These are phyloP conservation scores for Scalopus aquaticus DNA, from an alignment of 2,113 vertebrate genomes.

Conservation along the genomic window DNA sequence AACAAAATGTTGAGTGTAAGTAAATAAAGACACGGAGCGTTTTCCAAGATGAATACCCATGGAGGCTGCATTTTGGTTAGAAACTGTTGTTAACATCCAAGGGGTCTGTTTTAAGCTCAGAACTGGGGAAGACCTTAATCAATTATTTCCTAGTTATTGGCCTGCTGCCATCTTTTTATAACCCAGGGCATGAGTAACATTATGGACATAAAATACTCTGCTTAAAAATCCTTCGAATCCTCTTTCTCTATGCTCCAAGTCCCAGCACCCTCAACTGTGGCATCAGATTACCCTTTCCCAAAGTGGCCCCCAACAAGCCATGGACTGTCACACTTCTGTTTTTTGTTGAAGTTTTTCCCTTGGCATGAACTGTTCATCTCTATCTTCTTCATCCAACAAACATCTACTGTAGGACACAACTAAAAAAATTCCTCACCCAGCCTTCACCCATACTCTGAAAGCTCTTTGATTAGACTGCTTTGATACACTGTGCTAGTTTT, in stretches of 20 bases:
- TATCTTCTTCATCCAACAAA: not conserved
- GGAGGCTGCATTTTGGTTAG: not conserved
- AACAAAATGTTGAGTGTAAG: not conserved
- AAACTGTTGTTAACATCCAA: conserved; percentile 26
- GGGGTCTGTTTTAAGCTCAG: not conserved
- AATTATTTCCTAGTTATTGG: conserved; percentile 5
- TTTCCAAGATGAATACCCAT: conserved; percentile 16
- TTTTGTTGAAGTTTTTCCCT: not conserved
- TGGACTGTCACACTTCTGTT: not conserved
- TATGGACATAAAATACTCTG: not conserved
- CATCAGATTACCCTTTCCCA: not conserved
- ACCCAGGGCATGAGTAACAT: not conserved
- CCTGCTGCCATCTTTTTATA: not conserved
- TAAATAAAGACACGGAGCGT: conserved; percentile 36
- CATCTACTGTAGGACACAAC: not conserved
- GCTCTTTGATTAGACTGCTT: not conserved
- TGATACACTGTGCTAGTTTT: not conserved
- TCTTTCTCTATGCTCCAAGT: not conserved
- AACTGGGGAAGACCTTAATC: not conserved
- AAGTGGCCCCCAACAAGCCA: not conserved
- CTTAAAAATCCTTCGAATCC: conserved; percentile 14
- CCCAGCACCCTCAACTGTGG: not conserved
- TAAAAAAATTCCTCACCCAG: not conserved
- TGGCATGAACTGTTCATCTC: not conserved
- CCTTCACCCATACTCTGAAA: not conserved